Evolutionary conservation across 1,140 invertebrate species (phyloP), one percentile per base, ranked within the genome.

Genomic region (Elymnias hypermnestra): DNA sequence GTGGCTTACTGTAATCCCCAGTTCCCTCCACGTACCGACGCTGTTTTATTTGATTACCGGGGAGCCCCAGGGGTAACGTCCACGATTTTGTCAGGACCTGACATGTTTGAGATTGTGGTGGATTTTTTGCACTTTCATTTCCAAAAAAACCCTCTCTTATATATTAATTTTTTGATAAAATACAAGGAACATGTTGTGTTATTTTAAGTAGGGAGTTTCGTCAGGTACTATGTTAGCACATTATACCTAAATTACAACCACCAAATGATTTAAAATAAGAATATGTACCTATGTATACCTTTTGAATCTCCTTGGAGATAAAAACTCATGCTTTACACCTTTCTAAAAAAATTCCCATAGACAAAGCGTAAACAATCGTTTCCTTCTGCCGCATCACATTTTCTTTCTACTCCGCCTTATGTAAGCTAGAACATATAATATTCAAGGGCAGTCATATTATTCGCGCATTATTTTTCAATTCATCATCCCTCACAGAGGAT

Each of bases 31-130:
- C 54, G 54, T 57, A 62, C 40, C 51, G 31, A 19, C 50, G 42
- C 52, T 53, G 52, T 65, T 62, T 58, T 62, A 65, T 65, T 62
- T 62, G 62, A 65, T 65, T 58, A 65, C 58, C 35, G 54, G 40
- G 37, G 15, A 56, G 50, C 41, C 56, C 53, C 42, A 17, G 23
- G 56, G 60, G 50, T 19, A 15, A 25, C 43, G 33, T 17, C 18
- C 26, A 43, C 50, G 46, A 59, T 61, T 57, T 49, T 33, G 50
- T 28, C 29, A 50, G 23, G 28, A 25, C 36, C 46, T 55, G 62
- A 61, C 57, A 61, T 58, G 57, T 62, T 56, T 55, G 62, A 45
- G 58, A 62, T 55, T 56, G 51, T 49, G 49, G 35, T 33, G 13
- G 29, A 14, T 23, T 39, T 38, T 39, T 25, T 21, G 19, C 19